Evolutionary conservation across 2,888 invertebrate species (phyloP), one percentile per base, ranked within the genome.

Genomic region (Leptinotarsa tumamoca): DNA sequence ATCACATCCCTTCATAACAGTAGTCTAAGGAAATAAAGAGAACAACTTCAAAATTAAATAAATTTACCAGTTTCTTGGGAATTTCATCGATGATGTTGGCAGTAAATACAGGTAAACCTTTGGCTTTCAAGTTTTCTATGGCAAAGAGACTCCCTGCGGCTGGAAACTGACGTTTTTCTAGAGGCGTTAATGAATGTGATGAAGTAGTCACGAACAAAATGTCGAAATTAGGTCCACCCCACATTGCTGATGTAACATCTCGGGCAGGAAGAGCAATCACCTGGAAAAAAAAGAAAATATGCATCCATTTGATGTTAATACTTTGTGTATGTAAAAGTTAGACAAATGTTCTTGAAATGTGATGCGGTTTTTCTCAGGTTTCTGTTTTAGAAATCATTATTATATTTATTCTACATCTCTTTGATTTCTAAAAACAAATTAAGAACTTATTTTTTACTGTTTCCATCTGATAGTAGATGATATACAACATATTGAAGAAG

Each of bases 171-270:
- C 85, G 72, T 72, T 83, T 84, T 77, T 87, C 83, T 23, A 81
- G 79, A 5, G 81, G 80, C 61, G 78, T 84, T 49, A 88, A 76
- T 21, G 79, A 75, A 58, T 80, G 81, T 73, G 87, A 82, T 4
- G 91, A 90, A 0, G 91, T 90, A 1, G 94, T 94, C 1, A 93
- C 92, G 82, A 90, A 94, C 21, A 94, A 87, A 74, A 90, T 90
- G 78, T 92, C 91, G 27, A 91, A 87, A 78, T 91, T 86, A 0
- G 88, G 87, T 2, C 93, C 94, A 27, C 94, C 94, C 86, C 92
- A 94, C 75, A 90, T 89, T 14, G 91, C 91, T 13, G 93, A 93
- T 0, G 94, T 92, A 0, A 92, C 89, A 80, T 89, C 89, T 66
- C 89, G 87, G 0, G 90, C 90, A 1, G 93, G 93, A 33, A 94